A percentile compares a stretch with the other conserved stretches of the same genome.
Conservation (phyloP, 2,888 invertebrate genomes). For the Seladonia tumulorum region DNA sequence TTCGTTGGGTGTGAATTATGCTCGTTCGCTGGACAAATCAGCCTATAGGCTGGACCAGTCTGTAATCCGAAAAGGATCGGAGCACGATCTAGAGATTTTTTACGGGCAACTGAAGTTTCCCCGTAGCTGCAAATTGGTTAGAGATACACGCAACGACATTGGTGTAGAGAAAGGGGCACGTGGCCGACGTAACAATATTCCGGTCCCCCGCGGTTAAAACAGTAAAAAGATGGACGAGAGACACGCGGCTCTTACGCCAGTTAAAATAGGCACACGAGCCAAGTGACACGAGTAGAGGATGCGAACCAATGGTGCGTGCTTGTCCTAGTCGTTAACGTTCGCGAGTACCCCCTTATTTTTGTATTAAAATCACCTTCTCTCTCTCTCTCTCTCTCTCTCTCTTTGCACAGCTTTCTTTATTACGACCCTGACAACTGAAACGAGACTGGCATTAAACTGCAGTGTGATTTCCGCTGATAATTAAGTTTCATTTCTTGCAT, state of each 20-base stretch:
- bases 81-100: background rate
- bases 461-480: background rate
- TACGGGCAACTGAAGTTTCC: constrained; percentile 12
- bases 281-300: constrained; percentile 69
- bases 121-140: constrained; percentile 35
- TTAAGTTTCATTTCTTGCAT: background rate
- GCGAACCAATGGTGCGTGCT: constrained; percentile 76
- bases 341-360: constrained; percentile 79
- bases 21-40: background rate
- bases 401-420: constrained; percentile 52
- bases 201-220: constrained; percentile 79
- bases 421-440: constrained; percentile 40
- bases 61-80: background rate
- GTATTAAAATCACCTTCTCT: constrained; percentile 77
- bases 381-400: constrained; percentile 37
- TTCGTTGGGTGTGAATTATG: background rate
- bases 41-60: background rate
- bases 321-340: constrained; percentile 77
- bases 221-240: constrained; percentile 74
- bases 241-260: constrained; percentile 73
- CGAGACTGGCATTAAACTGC: background rate
- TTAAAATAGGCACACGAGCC: constrained; percentile 66
- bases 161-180: constrained; percentile 68
- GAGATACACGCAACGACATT: constrained; percentile 36
- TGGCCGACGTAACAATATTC: constrained; percentile 57